phyloP scores from a whole-genome alignment of 2,797 vertebrate species.

The Pagetopsis macropterus region DNA sequence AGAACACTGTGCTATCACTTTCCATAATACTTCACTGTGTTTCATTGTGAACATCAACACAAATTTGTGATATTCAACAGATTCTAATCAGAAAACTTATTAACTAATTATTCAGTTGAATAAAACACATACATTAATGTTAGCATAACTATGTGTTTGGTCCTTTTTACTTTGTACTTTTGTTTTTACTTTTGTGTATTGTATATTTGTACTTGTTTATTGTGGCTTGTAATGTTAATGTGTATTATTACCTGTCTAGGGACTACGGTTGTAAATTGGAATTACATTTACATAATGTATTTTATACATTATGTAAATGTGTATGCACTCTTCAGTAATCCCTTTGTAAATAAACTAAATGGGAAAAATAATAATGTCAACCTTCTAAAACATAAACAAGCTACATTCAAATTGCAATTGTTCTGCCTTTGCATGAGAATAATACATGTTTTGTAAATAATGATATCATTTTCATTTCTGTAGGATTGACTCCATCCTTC shows the following conservation, averaged over 20 bases:
- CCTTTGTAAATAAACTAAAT: neutral
- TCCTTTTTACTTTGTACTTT: no score
- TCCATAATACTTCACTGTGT: neutral
- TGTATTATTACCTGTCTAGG: no score
- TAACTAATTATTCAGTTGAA: neutral
- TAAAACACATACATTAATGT: neutral
- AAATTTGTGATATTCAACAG: neutral
- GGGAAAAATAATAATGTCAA: neutral
- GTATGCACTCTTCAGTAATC: neutral
- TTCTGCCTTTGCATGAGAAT: neutral
- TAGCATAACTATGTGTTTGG: neutral
- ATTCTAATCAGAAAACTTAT: neutral
- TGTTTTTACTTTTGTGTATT: no score
- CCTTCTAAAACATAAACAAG: neutral
- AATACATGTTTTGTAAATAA: slow-evolving; percentile 17
- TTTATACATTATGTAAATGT: no score
- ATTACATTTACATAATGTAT: no score
- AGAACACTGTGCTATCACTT: neutral
- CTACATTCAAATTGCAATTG: neutral
- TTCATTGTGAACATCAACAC: no score
- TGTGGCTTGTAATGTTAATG: no score
- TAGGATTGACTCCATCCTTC: slow-evolving; percentile 29
- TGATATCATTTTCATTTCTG: slow-evolving; percentile 30
- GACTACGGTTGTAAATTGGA: no score
- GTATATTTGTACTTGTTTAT: no score